Evolutionary conservation across 1,140 invertebrate species (phyloP), one percentile per base, ranked within the genome.

Genomic region (Ruditapes philippinarum): DNA sequence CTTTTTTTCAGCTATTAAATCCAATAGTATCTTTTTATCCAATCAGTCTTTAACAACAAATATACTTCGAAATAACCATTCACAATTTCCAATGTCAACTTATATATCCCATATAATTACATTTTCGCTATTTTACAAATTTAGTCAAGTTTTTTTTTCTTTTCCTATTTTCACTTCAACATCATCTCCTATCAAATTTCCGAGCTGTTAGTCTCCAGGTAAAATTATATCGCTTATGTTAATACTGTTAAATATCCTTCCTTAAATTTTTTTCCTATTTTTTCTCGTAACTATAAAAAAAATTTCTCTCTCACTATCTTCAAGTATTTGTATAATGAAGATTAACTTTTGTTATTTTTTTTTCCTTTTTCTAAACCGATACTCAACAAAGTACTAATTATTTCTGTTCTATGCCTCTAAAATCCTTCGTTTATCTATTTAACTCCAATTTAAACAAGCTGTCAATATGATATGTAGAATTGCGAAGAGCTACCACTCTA

Each of bases 381-480:
- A 70, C 65, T 28, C 65, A 70, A 70, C 65, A 65, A 65, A 70
- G 65, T 70, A 33, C 28, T 70, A 70, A 36, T 70, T 70, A 70
- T 70, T 70, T 28, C 28, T 28, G 17, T 40, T 38, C 65, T 28
- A 22, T 38, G 65, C 65, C 65, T 70, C 65, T 70, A 70, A 70
- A 70, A 70, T 70, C 65, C 65, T 62, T 22, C 65, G 65, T 70
- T 70, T 70, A 70, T 70, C 65, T 70, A 70, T 70, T 70, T 70
- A 70, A 70, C 65, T 70, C 65, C 65, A 70, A 70, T 70, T 70
- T 70, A 70, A 70, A 70, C 65, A 70, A 70, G 12, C 65, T 70
- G 65, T 70, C 65, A 70, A 70, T 70, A 70, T 38, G 1, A 38
- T 70, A 70, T 70, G 65, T 70, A 38, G 11, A 19, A 38, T 33